Evolutionary conservation across 2,888 invertebrate genomes (phyloP), one percentile per base, ranked within the genome.

Genomic region (Conops quadrifasciatus): DNA sequence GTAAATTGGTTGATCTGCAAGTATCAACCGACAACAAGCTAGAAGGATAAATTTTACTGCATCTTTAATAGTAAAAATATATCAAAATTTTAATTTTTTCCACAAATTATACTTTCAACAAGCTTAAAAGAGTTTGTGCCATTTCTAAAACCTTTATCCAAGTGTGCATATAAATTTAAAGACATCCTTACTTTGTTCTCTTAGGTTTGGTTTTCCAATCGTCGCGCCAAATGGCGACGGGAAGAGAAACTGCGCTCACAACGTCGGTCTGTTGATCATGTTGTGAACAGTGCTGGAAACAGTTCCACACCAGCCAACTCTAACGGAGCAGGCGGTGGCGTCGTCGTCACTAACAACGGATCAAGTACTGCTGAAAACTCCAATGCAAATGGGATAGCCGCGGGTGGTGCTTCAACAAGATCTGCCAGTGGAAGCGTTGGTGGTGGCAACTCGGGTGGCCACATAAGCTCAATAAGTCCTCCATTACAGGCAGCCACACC

Each of bases 161-260:
- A n/a, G n/a, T n/a, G n/a, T n/a, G n/a, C n/a, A n/a, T n/a, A n/a
- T 59, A 9, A 28, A 26, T 59, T 15, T 30, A n/a, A n/a, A n/a
- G n/a, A n/a, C n/a, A n/a, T n/a, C n/a, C n/a, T 51, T 19, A 21
- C 7, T 15, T 64, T 26, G 47, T 26, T 53, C 11, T 45, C 24
- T 11, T 89, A 98, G 97, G 99, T 99, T 65, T 99, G 99, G 99
- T 99, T 99, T 73, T 77, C 76, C 0, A 76, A 76, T 62, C 75
- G 76, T 64, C 74, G 76, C 11, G 76, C 76, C 13, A 76, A 76
- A 67, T 76, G 76, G 76, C 69, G 76, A 16, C 73, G 76, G 45
- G 76, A 76, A 71, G 76, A 99, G 86, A 99, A 99, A 87, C 89
- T 98, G 73, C 91, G 98, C 68, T 97, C 95, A 84, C 98, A 98